Conservation (phyloP, 2,797 vertebrate species). For the Lemur catta region DNA sequence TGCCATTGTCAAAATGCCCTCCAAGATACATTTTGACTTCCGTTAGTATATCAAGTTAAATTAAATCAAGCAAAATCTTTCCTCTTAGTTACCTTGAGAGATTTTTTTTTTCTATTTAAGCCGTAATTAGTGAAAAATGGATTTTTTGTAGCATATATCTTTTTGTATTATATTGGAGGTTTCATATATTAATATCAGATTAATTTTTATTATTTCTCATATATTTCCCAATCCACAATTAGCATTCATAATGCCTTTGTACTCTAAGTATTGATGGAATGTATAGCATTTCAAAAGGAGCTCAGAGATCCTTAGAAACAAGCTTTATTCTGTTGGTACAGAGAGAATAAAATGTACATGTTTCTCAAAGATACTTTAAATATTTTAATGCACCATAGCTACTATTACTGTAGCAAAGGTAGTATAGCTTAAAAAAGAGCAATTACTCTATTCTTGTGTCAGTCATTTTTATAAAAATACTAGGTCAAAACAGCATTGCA, state of each 20-base stretch:
- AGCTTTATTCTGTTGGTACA: not conserved
- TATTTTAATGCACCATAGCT: slow-evolving; percentile 22
- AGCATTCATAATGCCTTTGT: slow-evolving; percentile 9
- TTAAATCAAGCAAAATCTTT: slow-evolving; percentile 31
- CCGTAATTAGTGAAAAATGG: not conserved
- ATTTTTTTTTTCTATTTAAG: slow-evolving; percentile 25
- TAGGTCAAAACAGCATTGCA: not conserved
- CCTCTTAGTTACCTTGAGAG: slow-evolving; percentile 25
- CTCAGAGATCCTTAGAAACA: not conserved
- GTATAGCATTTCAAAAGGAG: not conserved
- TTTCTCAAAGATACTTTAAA: slow-evolving; percentile 24
- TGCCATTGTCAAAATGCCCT: not conserved
- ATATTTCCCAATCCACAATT: not conserved
- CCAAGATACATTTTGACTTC: slow-evolving; percentile 11
- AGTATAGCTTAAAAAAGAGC: not conserved
- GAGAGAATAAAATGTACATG: not conserved
- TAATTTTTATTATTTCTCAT: not conserved
- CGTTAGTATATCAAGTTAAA: not conserved
- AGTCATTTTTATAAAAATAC: slow-evolving; percentile 19
- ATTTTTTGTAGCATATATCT: not conserved
- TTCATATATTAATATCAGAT: not conserved
- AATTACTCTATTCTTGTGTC: not conserved
- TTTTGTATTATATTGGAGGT: not conserved
- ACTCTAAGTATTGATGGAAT: not conserved
- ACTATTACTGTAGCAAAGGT: not conserved